Evolutionary conservation across 92 coral and sea anemone species (phyloP).

Genomic region (Parazoanthus atlanticus): DNA sequence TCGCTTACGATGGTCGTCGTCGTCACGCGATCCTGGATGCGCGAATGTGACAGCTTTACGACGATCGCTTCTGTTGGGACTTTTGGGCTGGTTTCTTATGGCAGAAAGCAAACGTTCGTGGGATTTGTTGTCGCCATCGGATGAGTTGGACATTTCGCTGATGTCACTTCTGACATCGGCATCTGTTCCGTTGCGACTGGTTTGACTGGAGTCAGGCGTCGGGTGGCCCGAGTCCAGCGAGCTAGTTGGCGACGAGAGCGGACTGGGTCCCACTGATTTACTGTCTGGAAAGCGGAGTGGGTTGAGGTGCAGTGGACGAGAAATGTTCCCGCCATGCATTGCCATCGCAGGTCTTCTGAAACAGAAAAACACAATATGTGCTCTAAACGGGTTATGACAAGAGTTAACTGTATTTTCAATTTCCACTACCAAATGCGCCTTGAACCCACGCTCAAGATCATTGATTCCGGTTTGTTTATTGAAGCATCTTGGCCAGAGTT

Average conservation of each 20-base stretch:
- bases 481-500: not conserved
- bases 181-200: conserved; percentile 74
- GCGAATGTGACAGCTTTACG: conserved; percentile 58
- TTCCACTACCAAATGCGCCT: too few species aligned
- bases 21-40: conserved; percentile 62
- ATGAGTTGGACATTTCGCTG: conserved; percentile 77
- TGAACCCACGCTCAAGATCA: not conserved
- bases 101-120: conserved; percentile 63
- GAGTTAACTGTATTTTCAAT: not conserved
- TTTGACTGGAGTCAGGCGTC: conserved; percentile 82
- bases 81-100: conserved; percentile 56
- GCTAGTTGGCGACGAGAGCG: conserved; percentile 83
- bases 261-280: conserved; percentile 74
- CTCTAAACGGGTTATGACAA: not conserved
- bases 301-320: conserved; percentile 71
- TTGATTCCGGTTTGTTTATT: not conserved
- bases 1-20: conserved; percentile 71
- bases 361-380: not conserved
- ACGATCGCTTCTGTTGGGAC: conserved; percentile 62
- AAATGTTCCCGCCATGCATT: conserved; percentile 66
- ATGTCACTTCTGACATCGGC: conserved; percentile 81
- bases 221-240: conserved; percentile 92
- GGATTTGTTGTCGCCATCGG: conserved; percentile 68
- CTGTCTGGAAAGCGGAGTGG: conserved; percentile 64
- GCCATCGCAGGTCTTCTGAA: conserved; percentile 64